Base-by-base conservation (phyloP, 2,888 invertebrate genomes). In the Galeruca laticollis region DNA sequence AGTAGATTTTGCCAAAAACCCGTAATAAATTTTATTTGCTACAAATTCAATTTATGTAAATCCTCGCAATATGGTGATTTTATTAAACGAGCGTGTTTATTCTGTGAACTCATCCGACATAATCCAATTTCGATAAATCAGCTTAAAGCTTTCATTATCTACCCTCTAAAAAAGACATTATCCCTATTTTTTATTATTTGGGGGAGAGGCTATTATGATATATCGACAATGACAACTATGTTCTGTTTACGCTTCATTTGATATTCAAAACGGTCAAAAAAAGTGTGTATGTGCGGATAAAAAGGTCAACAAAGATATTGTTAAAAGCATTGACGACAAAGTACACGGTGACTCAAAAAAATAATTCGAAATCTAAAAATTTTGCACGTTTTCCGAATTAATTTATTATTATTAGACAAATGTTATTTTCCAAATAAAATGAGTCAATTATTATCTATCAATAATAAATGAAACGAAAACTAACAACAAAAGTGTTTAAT, bases 191-290 rank as follows among this genome's bases (percentile, higher is more conserved):
- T 31, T 54, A 33, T 57, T 57, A 33, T 57, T 33, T 33, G n/a
- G 35, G 35, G 35, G 56, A 18, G 35, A 60, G 43, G 8, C 20
- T 13, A 43, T 40, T 40, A 60, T 35, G 13, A 20, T 18, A n/a
- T 11, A 43, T 6, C 47, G n/a, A 60, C 31, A 40, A 37, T 60
- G 60, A 21, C 15, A n/a, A 6, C 15, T 37, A 35, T 35, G 51
- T 54, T 31, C 54, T 63, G 18, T 37, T 54, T 40, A 31, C 9
- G 31, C n/a, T 61, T 61, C 61, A 61, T 61, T 61, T 49, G 2
- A 61, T 26, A 20, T 49, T 33, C 15, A 18, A 11, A 33, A 31
- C 18, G 10, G 2, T n/a, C n/a, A 15, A 60, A 60, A 43, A 47
- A 49, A 18, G 26, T 31, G 13, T n/a, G n/a, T n/a, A n/a, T n/a